phyloP scores from a whole-genome alignment of 2,888 invertebrate species.

The Perdita meconis region DNA sequence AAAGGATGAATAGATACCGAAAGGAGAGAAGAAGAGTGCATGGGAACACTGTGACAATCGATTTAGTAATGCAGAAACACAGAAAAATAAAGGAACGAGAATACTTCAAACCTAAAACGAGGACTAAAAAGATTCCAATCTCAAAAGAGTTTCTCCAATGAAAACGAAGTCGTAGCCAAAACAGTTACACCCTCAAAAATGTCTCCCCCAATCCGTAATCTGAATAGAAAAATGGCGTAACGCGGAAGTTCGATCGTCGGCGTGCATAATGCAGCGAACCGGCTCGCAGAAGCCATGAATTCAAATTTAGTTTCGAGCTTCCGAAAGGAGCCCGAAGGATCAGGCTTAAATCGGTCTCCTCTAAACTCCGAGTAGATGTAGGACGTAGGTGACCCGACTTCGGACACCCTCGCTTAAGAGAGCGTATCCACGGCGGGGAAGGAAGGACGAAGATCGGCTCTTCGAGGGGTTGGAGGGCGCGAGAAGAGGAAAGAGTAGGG shows the following conservation, averaged over 20 bases:
- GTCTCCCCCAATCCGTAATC: slow-evolving; percentile 31
- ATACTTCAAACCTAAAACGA: too few species aligned
- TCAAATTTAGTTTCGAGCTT: slow-evolving; percentile 46
- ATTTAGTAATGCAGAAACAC: too few species aligned
- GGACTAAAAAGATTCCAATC: too few species aligned
- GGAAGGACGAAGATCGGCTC: slow-evolving; percentile 25
- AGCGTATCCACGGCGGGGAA: slow-evolving; percentile 52
- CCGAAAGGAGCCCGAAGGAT: slow-evolving; percentile 44
- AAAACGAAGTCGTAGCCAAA: neutral
- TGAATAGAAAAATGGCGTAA: slow-evolving; percentile 26
- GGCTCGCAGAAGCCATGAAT: slow-evolving; percentile 31
- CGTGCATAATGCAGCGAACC: slow-evolving; percentile 29
- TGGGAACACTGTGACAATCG: too few species aligned
- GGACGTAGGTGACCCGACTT: slow-evolving; percentile 65
- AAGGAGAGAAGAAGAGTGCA: too few species aligned
- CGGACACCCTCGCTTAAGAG: slow-evolving; percentile 55
- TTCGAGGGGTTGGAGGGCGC: slow-evolving; percentile 5
- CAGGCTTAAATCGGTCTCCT: slow-evolving; percentile 56
- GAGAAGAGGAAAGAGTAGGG: slow-evolving; percentile 65
- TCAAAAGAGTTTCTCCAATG: too few species aligned
- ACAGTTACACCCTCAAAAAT: slow-evolving; percentile 35
- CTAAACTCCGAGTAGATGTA: slow-evolving; percentile 59
- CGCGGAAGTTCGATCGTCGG: slow-evolving; percentile 32
- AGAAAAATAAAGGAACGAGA: too few species aligned
- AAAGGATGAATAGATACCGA: too few species aligned